These are phyloP conservation scores for Crenichthys baileyi DNA, from an alignment of 2,797 vertebrate species.

Conservation along the genomic window DNA sequence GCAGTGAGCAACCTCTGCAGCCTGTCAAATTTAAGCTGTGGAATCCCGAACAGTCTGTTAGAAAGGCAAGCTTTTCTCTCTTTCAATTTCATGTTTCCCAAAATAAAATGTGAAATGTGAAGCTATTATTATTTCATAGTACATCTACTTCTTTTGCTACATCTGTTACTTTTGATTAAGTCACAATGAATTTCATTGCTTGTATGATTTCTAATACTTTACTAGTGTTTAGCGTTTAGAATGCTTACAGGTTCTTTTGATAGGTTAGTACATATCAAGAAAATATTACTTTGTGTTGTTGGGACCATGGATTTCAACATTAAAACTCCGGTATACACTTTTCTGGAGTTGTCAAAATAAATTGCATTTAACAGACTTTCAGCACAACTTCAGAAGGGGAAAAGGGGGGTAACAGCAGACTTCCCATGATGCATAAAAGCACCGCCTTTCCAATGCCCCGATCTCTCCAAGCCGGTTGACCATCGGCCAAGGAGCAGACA, in stretches of 20 bases:
- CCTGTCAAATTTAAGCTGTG: conserved; percentile 62
- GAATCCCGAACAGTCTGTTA: conserved; percentile 69
- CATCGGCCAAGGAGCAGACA: too few species aligned
- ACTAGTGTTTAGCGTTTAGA: background rate
- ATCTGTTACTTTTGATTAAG: background rate
- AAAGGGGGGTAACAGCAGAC: too few species aligned
- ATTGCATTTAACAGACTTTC: too few species aligned
- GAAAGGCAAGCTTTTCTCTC: conserved; percentile 56
- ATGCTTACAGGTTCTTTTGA: background rate
- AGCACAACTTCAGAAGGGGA: too few species aligned
- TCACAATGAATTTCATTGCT: background rate
- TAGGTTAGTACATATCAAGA: background rate
- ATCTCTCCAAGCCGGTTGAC: too few species aligned
- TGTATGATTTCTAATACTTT: background rate
- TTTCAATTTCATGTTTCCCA: conserved; percentile 17
- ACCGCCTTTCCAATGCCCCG: too few species aligned
- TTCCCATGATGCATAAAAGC: too few species aligned
- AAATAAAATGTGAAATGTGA: conserved; percentile 60
- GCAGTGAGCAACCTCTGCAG: conserved; percentile 58
- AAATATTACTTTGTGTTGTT: background rate
- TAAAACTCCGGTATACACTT: too few species aligned
- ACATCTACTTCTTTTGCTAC: conserved; percentile 11
- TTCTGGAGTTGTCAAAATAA: too few species aligned
- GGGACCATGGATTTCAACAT: too few species aligned
- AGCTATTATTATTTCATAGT: conserved; percentile 59